Base-by-base conservation (phyloP, 2,888 invertebrate species). In the Ceramica pisi region DNA sequence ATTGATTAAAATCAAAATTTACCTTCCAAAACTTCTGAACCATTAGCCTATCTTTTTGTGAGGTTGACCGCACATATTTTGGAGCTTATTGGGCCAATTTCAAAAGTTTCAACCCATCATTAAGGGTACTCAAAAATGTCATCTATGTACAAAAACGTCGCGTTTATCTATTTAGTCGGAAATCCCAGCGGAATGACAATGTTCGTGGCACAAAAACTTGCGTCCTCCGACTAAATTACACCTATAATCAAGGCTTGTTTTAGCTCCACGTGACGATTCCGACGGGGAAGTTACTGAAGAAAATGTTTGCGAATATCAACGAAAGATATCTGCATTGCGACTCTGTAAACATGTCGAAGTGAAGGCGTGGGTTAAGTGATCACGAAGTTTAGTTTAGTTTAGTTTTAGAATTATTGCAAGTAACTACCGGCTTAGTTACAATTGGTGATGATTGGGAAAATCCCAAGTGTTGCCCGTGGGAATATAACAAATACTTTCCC, bases 141-240 rank as follows among this genome's bases (percentile, higher is more conserved):
- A 86, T 89, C 91, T 92, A 92, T 87, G 77, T 84, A 90, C 84
- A 91, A 92, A 92, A 93, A 91, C 78, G 71, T 67, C 80, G 77
- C 88, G 62, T 82, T 90, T 88, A 87, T 87, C 91, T 91, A 92
- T 92, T 92, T 91, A 88, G 86, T 82, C 87, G 88, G 91, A 92
- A 91, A 87, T 87, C 86, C 83, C 80, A 82, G 64, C 73, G 88
- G 90, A 89, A 90, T 90, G 90, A 89, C 88, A 89, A 90, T 87
- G 86, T 85, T 53, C 62, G 60, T 57, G 19, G 26, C 66, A 87
- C 86, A 91, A 93, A 93, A 93, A 84, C 77, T 41, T 21, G 59
- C 71, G 81, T 81, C 83, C 78, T 77, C 86, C 85, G 85, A 84
- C 90, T 82, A 93, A 93, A 93, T 94, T 93, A 91, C 91, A 90